phyloP scores from a whole-genome alignment of 2,797 vertebrate species.

The Calcarius lapponicus region DNA sequence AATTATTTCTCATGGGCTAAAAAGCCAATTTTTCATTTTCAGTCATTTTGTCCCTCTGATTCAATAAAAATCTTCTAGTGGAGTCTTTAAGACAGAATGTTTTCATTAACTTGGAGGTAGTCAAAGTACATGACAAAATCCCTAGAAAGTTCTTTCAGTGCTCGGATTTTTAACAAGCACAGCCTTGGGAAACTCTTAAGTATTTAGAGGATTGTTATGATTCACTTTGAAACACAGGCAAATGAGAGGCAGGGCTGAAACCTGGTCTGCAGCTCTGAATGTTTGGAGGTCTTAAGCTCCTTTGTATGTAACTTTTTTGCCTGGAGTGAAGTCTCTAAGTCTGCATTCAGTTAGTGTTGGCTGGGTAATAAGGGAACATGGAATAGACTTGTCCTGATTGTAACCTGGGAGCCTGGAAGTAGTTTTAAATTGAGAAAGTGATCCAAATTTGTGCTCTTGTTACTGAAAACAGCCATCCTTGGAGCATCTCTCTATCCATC shows the following conservation, averaged over 20 bases:
- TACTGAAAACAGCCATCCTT: neutral
- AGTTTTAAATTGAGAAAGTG: neutral
- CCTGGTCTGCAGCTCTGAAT: neutral
- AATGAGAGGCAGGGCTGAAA: neutral
- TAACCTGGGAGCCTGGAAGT: neutral
- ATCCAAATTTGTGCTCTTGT: neutral
- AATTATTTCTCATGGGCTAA: neutral
- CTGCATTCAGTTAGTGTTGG: neutral
- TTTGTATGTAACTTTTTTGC: neutral
- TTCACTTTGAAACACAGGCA: neutral
- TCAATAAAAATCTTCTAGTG: neutral
- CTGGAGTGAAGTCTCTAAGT: neutral
- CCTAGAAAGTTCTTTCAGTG: slow-evolving; percentile 12
- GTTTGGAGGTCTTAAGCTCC: neutral
- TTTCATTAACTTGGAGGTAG: neutral
- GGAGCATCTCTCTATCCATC: neutral
- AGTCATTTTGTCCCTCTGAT: neutral
- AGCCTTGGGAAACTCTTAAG: slow-evolving; percentile 15
- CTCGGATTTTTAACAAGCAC: neutral
- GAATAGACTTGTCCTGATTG: neutral
- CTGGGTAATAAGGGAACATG: neutral
- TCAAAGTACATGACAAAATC: neutral
- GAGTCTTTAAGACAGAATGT: neutral
- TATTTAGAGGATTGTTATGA: slow-evolving; percentile 1
- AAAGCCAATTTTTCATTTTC: neutral